Base-by-base conservation (phyloP, 2,113 vertebrate species). In the Cyanoderma ruficeps region DNA sequence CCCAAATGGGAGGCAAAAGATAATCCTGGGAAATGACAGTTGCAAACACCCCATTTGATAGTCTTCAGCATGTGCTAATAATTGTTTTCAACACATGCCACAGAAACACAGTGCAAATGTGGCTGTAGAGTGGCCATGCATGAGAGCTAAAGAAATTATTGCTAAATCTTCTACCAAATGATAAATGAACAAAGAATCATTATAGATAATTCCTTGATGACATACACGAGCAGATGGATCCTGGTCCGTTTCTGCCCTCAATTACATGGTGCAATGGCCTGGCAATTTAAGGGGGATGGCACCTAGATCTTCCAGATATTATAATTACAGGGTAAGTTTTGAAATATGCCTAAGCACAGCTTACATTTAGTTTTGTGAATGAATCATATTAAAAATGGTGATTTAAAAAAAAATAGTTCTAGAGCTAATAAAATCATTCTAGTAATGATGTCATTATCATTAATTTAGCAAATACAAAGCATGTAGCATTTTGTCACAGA, bases 11-110 rank as follows among this genome's bases (percentile, higher is more conserved):
- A 90, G 69, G 92, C 82, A 93, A 65, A 96, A 97, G 96, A 97
- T 90, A 97, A 97, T 96, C 94, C 85, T n/a, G 67, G 21, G 63
- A 96, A 97, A 79, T 94, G 96, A 97, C 94, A 98, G 96, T 95
- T 96, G 96, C 94, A 94, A 97, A 96, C 96, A 94, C 80, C 85
- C 93, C 44, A 14, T 97, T 94, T 95, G 94, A 96, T 94, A 97
- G 87, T 88, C 92, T 94, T 94, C 94, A 94, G 82, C 30, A 19
- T 76, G 83, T 67, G 90, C 94, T 95, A 96, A 97, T 87, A 85
- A 86, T 92, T 94, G 92, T 94, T 98, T 97, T 97, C 97, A 97
- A 86, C 97, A 96, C 89, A 75, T 86, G 90, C 68, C 79, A 88
- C 53, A 59, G 69, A 97, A 95, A 96, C 80, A 91, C 90, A 84